These are phyloP conservation scores for Nansenia antarctica DNA, from an alignment of 2,113 vertebrate genomes.

Conservation along the genomic window DNA sequence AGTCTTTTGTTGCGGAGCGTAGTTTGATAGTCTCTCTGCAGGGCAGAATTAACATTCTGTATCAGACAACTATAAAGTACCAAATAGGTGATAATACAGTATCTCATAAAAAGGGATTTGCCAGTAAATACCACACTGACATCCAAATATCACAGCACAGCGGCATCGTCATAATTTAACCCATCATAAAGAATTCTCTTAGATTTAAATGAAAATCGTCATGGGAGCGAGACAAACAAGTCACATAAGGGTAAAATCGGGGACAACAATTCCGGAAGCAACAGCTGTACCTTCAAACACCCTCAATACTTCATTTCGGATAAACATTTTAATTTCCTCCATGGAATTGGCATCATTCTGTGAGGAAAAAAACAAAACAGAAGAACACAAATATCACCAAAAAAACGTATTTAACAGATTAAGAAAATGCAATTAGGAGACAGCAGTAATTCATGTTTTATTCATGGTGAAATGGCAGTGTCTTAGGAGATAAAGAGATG, in stretches of 20 bases:
- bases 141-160: not conserved
- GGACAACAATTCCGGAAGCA: not conserved
- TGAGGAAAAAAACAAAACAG: slow-evolving; percentile 10
- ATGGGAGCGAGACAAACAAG: not conserved
- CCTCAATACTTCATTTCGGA: slow-evolving; percentile 87
- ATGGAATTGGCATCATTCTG: slow-evolving; percentile 83
- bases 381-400: slow-evolving; percentile 33
- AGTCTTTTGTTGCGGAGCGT: slow-evolving; percentile 79
- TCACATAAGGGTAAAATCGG: not conserved
- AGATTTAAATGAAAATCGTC: not conserved
- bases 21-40: slow-evolving; percentile 78
- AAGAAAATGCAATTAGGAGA: slow-evolving; percentile 41
- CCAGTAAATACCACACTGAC: not conserved
- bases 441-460: slow-evolving; percentile 31
- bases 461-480: slow-evolving; percentile 27
- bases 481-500: slow-evolving; percentile 25
- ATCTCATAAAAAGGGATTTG: not conserved
- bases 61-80: not conserved
- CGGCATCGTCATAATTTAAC: not conserved
- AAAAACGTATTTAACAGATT: slow-evolving; percentile 34
- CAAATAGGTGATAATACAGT: slow-evolving; percentile 19
- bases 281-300: slow-evolving; percentile 88
- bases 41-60: not conserved
- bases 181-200: not conserved
- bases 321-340: slow-evolving; percentile 90